Evolutionary conservation across 1,140 invertebrate species (phyloP).

Genomic region (Metaphire vulgaris): DNA sequence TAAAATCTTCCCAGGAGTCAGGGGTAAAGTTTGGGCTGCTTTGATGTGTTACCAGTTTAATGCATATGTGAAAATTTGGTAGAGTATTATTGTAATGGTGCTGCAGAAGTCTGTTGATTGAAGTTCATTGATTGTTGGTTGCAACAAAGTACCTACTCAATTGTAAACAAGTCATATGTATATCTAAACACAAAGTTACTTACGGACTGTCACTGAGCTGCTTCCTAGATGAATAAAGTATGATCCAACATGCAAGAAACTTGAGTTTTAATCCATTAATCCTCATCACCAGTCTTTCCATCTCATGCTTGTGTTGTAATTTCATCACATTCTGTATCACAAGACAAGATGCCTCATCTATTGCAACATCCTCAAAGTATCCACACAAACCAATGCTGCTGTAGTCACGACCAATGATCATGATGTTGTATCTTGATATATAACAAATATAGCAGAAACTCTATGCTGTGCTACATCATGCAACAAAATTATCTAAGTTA

Average conservation of each 20-base stretch:
- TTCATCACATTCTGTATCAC: neutral
- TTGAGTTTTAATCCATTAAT: neutral
- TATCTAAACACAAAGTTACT: neutral
- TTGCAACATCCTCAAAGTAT: neutral
- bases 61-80: too few species aligned
- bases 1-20: too few species aligned
- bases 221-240: neutral
- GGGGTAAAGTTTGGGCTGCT: too few species aligned
- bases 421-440: neutral
- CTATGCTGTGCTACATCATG: too few species aligned
- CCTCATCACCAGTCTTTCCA: constrained; percentile 1
- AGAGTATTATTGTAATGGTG: neutral
- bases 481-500: too few species aligned
- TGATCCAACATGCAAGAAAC: neutral
- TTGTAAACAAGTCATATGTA: neutral
- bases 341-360: neutral
- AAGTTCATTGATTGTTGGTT: neutral
- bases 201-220: neutral
- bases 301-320: neutral
- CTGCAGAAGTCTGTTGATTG: neutral
- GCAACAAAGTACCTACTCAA: neutral
- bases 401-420: neutral
- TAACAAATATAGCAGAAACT: too few species aligned
- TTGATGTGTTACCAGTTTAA: too few species aligned
- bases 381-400: neutral